Base-by-base conservation (phyloP, 1,140 invertebrate species). In the Neelides sp. region DNA sequence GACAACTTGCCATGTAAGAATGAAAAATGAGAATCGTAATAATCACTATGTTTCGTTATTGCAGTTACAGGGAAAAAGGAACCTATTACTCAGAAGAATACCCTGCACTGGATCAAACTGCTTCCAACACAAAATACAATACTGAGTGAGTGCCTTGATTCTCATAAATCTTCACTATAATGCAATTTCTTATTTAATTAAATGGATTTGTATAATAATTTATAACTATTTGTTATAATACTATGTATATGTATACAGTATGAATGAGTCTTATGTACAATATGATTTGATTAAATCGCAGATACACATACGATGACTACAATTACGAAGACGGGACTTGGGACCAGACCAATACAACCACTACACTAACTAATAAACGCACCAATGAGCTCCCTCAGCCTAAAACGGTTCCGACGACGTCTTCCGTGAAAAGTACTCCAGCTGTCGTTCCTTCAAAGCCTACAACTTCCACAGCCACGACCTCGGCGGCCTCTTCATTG, bases 381-480 rank as follows among this genome's bases (percentile, higher is more conserved):
- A 30, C 30, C 22, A 57, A 57, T 45, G 50, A 57, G 46, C 42
- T 57, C 32, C 50, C 55, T 17, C 54, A 56, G 37, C 36, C 49
- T 37, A n/a, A n/a, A n/a, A n/a, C n/a, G n/a, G n/a, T n/a, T n/a
- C n/a, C n/a, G n/a, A n/a, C n/a, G n/a, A n/a, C n/a, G n/a, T n/a
- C n/a, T n/a, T n/a, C n/a, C n/a, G n/a, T n/a, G n/a, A n/a, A n/a
- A n/a, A n/a, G n/a, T n/a, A n/a, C n/a, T n/a, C n/a, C n/a, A n/a
- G n/a, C n/a, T n/a, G n/a, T n/a, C n/a, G n/a, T n/a, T n/a, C n/a
- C n/a, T n/a, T n/a, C n/a, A n/a, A n/a, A n/a, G n/a, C 12, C 39
- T 37, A 8, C 55, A 48, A 30, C 34, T 32, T 34, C 48, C 44
- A 32, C 50, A 44, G 17, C 52, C 41, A 22, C 56, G 49, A 32